Conservation (phyloP, 2,113 vertebrate genomes). For the Peromyscus leucopus region DNA sequence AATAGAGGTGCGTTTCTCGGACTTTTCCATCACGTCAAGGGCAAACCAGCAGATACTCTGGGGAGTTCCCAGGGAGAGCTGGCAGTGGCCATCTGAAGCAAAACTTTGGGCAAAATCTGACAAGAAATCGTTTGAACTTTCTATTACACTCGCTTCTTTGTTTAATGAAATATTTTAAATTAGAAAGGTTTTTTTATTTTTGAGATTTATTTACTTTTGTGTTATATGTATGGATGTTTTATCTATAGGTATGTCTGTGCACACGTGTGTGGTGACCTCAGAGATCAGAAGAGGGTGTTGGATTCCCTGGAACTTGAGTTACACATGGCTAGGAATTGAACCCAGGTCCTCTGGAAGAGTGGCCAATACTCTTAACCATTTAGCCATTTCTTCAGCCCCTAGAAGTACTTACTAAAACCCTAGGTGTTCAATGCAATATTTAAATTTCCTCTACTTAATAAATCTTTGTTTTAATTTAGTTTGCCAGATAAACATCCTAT, state of each 20-base stretch:
- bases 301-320: background rate
- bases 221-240: background rate
- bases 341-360: no score
- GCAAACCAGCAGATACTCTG: slow-evolving; percentile 40
- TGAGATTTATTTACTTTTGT: background rate
- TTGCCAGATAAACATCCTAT: slow-evolving; percentile 25
- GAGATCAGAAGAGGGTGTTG: background rate
- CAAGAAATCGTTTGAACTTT: slow-evolving; percentile 57
- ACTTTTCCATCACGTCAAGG: slow-evolving; percentile 49
- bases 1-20: background rate
- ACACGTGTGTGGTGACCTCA: background rate
- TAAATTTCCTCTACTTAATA: background rate
- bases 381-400: background rate
- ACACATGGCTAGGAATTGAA: background rate
- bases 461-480: slow-evolving; percentile 18
- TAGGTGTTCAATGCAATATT: background rate
- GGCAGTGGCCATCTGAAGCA: background rate
- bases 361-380: background rate
- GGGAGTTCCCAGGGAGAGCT: background rate
- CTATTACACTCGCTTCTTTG: slow-evolving; percentile 12
- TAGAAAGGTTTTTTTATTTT: slow-evolving; percentile 28
- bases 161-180: slow-evolving; percentile 57
- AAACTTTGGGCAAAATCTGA: slow-evolving; percentile 40
- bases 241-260: background rate
- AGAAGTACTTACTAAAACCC: slow-evolving; percentile 4